Evolutionary conservation across 1,140 invertebrate species (phyloP), one percentile per base, ranked within the genome.

Genomic region (Atta cephalotes): DNA sequence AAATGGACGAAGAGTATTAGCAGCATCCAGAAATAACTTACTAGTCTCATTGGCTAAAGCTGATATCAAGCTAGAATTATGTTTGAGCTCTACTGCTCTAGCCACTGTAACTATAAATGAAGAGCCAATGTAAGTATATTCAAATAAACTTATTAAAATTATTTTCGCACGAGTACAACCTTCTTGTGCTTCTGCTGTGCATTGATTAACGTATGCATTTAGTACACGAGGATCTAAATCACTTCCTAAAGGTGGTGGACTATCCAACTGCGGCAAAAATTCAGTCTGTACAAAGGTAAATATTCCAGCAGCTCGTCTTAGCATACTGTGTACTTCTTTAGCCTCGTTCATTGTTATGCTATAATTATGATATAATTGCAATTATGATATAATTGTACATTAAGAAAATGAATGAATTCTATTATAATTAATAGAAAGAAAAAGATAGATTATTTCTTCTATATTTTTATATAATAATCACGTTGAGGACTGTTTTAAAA

Each of bases 111-210:
- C 97, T 97, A 91, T 74, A 95, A 95, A 21, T 14, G 3, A 56
- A 56, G 66, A 63, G 60, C 21, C 45, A 12, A 74, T 65, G n/a
- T 16, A 56, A 77, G 31, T 1, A 71, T 45, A 21, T 31, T 12
- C 35, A 51, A 78, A 4, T 84, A 28, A 79, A 62, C 14, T 78
- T 18, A 10, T 71, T 78, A 21, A 72, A 51, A 51, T 49, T 2
- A 53, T 63, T 51, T 0, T 51, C 10, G 16, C 31, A 62, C 2
- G 4, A 68, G 18, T 65, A 9, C 78, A 92, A 97, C 96, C 96
- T 96, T 97, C 97, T 93, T 97, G 97, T 6, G 97, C 97, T 94
- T 97, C 97, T 51, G 97, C 97, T 56, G 96, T 97, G 92, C 96
- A 97, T 89, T 97, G 97, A 91, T 96, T 95, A 16, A 97, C 94